Evolutionary conservation across 1,140 invertebrate genomes (phyloP).

Genomic region (Sitobion miscanthi): DNA sequence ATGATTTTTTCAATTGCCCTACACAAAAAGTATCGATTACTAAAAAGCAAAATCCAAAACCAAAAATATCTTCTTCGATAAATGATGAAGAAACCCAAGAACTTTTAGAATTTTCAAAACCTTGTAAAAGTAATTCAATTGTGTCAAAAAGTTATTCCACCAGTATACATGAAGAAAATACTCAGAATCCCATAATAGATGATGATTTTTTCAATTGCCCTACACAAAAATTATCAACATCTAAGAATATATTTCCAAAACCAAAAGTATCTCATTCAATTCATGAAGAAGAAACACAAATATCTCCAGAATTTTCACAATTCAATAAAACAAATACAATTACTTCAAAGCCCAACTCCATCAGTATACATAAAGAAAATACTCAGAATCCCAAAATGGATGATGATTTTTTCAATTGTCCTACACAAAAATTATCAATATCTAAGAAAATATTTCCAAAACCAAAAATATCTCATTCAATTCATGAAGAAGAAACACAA

Average conservation of each 20-base stretch:
- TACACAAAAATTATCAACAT: conserved; percentile 19
- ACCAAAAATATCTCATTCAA: background rate
- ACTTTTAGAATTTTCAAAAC: too few species aligned
- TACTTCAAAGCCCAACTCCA: background rate
- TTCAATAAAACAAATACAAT: background rate
- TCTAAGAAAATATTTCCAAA: background rate
- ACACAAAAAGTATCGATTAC: background rate
- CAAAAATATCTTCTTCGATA: background rate
- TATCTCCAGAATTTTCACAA: background rate
- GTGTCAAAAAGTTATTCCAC: too few species aligned
- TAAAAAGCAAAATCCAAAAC: background rate
- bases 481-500: background rate
- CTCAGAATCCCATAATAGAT: background rate
- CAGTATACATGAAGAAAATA: background rate
- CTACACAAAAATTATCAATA: conserved; percentile 3
- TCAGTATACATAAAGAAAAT: background rate
- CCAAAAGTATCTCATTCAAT: background rate
- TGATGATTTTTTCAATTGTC: conserved; percentile 29
- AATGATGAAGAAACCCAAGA: background rate
- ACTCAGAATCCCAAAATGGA: background rate
- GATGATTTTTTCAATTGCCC: conserved; percentile 29
- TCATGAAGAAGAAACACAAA: conserved; percentile 1
- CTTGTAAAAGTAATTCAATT: rapidly evolving
- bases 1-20: conserved; percentile 15
- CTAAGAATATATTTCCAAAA: background rate